Conservation (phyloP, 1,140 invertebrate genomes). For the Orchestia grillus region DNA sequence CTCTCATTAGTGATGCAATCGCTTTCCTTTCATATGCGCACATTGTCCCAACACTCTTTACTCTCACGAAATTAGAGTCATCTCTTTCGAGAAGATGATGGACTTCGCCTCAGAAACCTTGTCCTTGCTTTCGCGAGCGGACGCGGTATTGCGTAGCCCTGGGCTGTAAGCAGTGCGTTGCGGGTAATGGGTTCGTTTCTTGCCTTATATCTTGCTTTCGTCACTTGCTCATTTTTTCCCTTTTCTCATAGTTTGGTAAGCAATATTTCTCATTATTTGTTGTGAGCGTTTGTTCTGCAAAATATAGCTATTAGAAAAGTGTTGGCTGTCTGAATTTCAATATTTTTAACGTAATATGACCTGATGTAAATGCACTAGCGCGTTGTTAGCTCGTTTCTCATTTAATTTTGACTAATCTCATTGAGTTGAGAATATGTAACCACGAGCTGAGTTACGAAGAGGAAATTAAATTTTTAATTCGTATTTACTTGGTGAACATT, state of each 20-base stretch:
- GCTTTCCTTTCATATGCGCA: neutral
- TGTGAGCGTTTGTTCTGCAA: too few species aligned
- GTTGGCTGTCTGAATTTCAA: too few species aligned
- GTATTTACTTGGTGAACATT: neutral
- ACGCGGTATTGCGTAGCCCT: neutral
- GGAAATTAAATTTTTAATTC: neutral
- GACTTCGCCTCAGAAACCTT: neutral
- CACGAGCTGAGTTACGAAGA: neutral
- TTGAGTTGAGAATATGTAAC: too few species aligned
- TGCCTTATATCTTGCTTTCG: neutral
- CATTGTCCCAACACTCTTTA: neutral
- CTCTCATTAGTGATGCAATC: neutral
- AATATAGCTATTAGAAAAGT: too few species aligned
- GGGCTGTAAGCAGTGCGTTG: neutral
- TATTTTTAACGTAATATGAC: too few species aligned
- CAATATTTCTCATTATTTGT: too few species aligned
- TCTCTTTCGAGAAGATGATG: neutral
- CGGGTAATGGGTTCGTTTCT: neutral
- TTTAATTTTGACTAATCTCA: too few species aligned
- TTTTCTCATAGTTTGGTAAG: too few species aligned
- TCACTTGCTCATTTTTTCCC: neutral
- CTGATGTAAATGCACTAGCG: too few species aligned
- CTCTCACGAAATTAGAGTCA: neutral
- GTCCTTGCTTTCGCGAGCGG: neutral
- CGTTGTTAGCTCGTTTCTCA: too few species aligned